Evolutionary conservation across 2,888 invertebrate species (phyloP).

Genomic region (Drosophila colorata): DNA sequence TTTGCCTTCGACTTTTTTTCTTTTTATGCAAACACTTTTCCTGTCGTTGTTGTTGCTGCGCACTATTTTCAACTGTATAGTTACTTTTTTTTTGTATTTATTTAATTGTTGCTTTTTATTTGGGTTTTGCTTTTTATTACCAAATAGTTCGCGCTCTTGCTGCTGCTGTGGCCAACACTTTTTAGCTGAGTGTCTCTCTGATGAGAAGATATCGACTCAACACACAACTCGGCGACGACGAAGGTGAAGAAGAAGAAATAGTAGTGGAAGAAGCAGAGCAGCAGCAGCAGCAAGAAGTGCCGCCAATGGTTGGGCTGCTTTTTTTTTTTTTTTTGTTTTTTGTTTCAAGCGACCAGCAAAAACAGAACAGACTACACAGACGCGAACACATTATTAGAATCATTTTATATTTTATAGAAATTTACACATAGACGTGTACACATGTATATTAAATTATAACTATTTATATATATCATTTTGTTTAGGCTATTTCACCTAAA

Average conservation of each 20-base stretch:
- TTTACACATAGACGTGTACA: no score
- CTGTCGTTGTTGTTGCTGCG: slow-evolving; percentile 9
- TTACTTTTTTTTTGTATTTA: slow-evolving; percentile 8
- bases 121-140: neutral
- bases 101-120: slow-evolving; percentile 13
- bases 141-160: slow-evolving; percentile 24
- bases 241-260: slow-evolving; percentile 7
- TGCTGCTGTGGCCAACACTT: slow-evolving; percentile 49
- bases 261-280: slow-evolving; percentile 5
- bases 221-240: slow-evolving; percentile 30
- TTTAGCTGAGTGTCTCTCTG: slow-evolving; percentile 52
- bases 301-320: slow-evolving; percentile 22
- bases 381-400: neutral
- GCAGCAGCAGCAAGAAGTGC: slow-evolving; percentile 33
- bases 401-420: neutral
- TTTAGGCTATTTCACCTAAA: neutral
- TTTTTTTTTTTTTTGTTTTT: slow-evolving; percentile 16
- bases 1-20: slow-evolving; percentile 13
- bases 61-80: slow-evolving; percentile 17
- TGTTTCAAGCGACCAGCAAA: neutral
- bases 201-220: slow-evolving; percentile 56
- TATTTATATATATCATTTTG: neutral
- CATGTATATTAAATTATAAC: no score
- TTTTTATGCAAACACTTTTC: slow-evolving; percentile 17
- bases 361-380: slow-evolving; percentile 12